Evolutionary conservation across 2,113 vertebrate species (phyloP), one percentile per base, ranked within the genome.

Genomic region (Serilophus lunatus): DNA sequence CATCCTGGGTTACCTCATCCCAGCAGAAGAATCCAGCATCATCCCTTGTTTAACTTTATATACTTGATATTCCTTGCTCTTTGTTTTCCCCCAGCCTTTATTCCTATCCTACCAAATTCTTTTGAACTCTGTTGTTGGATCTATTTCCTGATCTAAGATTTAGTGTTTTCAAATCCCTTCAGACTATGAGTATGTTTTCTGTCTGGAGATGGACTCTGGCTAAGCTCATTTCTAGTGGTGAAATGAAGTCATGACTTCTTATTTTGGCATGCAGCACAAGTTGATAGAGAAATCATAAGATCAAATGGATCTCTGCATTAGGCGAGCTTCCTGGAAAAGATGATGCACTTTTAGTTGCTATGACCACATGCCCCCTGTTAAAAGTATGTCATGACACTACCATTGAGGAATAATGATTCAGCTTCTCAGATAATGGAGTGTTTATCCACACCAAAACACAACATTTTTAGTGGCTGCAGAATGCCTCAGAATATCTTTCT

Each of bases 261-360:
- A 50, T 93, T 96, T 96, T 96, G 95, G 95, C 86, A 86, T 23
- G 70, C 53, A 69, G 69, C 83, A 59, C 69, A 92, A 95, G 96
- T 88, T 56, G 7, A 92, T 92, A 92, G 72, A 96, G 92, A 83
- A 95, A 93, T 96, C 81, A 92, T 45, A 51, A 90, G 75, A 95
- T 95, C 93, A 94, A 95, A 96, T 94, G 89, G 87, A 97, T 82
- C 91, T 82, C 50, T 81, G 70, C 90, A 93, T 95, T 95, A 96
- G 71, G 83, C 1, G 12, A 38, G 56, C 83, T 96, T 95, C 93
- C 88, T 94, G 94, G 95, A 97, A 97, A 96, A 84, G 82, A 91
- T 93, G 92, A 93, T 88, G 86, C 65, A 38, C 86, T 96, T 93
- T 88, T n/a, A 61, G 72, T 56, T 92, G 76, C 64, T 96, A 94